Evolutionary conservation across 1,140 invertebrate species (phyloP).

Genomic region (Oryctes rhinoceros): DNA sequence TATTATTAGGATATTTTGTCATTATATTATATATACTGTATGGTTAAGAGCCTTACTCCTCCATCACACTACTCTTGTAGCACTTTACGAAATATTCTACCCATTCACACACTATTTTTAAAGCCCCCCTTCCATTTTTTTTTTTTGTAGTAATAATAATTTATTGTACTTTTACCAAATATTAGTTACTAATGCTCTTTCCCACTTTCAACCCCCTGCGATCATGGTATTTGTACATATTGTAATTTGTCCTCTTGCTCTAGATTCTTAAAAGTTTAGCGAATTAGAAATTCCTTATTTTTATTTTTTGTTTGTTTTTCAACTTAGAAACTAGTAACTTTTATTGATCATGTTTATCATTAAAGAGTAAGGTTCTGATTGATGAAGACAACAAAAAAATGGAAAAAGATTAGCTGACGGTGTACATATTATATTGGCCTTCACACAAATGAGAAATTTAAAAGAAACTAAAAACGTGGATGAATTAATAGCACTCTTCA

Average conservation of each 20-base stretch:
- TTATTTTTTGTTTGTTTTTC: not conserved
- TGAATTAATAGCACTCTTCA: not conserved
- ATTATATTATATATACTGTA: conserved; percentile 43
- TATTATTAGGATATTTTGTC: conserved; percentile 56
- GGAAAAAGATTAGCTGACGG: conserved; percentile 15
- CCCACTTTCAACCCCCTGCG: not conserved
- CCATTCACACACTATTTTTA: conserved; percentile 32
- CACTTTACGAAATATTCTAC: not conserved
- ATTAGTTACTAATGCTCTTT: conserved; percentile 35
- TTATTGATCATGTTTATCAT: conserved; percentile 11
- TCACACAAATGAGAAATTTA: conserved; percentile 20
- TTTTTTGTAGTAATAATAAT: conserved; percentile 48
- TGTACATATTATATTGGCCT: conserved; percentile 39
- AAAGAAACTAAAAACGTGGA: not conserved
- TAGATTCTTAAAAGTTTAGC: not conserved
- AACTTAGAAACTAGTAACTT: not conserved
- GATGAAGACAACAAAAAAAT: not conserved
- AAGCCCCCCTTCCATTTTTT: conserved; percentile 43
- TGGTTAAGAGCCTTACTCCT: conserved; percentile 54
- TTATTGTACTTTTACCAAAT: conserved; percentile 56
- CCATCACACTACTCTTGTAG: conserved; percentile 33
- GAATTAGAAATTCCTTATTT: conserved; percentile 12
- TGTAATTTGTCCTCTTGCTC: conserved; percentile 20
- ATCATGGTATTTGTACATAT: conserved; percentile 39
- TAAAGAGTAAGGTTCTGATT: conserved; percentile 36